Percentiles rank a stretch among this genome's conserved stretches.
These are phyloP conservation scores for Acanthosepion lycidas DNA, from an alignment of 2,888 invertebrate genomes.

Conservation along the genomic window DNA sequence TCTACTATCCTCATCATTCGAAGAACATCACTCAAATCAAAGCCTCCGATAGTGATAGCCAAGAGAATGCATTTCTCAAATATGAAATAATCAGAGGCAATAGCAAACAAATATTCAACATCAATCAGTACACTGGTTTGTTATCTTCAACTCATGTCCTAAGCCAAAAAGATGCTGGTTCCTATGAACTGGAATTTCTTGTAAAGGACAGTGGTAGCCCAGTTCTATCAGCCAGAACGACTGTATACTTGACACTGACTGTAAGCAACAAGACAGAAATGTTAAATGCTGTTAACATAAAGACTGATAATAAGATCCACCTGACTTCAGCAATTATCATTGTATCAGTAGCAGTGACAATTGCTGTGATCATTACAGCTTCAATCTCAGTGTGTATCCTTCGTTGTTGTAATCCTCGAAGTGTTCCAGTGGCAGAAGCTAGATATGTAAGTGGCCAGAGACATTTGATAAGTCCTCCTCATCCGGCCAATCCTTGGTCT, in stretches of 20 bases:
- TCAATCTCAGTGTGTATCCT: too few species aligned
- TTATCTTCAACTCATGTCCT: slow-evolving; percentile 21
- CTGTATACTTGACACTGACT: not conserved
- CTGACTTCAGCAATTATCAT: too few species aligned
- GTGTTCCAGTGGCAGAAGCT: too few species aligned
- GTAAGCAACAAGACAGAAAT: not conserved
- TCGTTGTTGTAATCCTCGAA: not conserved
- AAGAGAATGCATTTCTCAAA: not conserved
- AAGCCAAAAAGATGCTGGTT: slow-evolving; percentile 14
- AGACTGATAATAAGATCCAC: too few species aligned
- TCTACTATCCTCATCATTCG: not conserved
- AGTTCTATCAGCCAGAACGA: not conserved
- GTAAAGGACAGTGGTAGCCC: not conserved
- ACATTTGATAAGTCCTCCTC: too few species aligned
- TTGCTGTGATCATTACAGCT: too few species aligned
- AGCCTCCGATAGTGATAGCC: not conserved
- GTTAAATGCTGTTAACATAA: too few species aligned
- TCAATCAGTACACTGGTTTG: slow-evolving; percentile 6
- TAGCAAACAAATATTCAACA: slow-evolving; percentile 3
- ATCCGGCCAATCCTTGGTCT: too few species aligned
- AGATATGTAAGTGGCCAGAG: too few species aligned
- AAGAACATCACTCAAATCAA: slow-evolving; percentile 17
- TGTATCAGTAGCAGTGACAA: too few species aligned
- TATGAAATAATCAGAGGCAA: slow-evolving; percentile 33
- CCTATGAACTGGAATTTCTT: not conserved